Percentiles rank a stretch among this genome's conserved stretches.
Evolutionary conservation across 2,888 invertebrate genomes (phyloP).

Genomic region (Idaea aversata): DNA sequence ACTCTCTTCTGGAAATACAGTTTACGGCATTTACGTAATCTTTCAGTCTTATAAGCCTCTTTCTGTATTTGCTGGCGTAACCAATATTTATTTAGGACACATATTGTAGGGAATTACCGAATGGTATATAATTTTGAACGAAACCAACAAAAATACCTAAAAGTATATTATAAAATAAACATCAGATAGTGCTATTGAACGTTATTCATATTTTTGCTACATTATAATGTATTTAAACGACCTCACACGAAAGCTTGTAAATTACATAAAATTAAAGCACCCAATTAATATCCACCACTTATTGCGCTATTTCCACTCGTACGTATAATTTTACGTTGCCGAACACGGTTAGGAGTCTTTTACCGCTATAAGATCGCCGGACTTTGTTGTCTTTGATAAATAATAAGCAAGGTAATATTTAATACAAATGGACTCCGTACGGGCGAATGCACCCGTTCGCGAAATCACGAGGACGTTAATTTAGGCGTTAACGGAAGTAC

Average conservation of each 20-base stretch:
- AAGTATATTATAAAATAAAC: slow-evolving; percentile 33
- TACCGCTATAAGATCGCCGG: slow-evolving; percentile 42
- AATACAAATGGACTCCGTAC: slow-evolving; percentile 64
- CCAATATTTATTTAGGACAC: slow-evolving; percentile 34
- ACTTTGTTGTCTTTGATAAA: slow-evolving; percentile 46
- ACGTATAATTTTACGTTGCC: slow-evolving; percentile 43
- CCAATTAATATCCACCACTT: slow-evolving; percentile 63
- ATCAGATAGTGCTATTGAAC: slow-evolving; percentile 57
- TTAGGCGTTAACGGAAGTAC: slow-evolving; percentile 67
- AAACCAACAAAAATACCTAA: slow-evolving; percentile 19
- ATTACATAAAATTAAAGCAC: slow-evolving; percentile 72
- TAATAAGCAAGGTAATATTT: slow-evolving; percentile 42
- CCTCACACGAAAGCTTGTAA: slow-evolving; percentile 55
- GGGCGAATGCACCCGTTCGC: slow-evolving; percentile 52
- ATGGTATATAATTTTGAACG: slow-evolving; percentile 3
- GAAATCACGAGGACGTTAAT: slow-evolving; percentile 63
- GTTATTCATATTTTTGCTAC: slow-evolving; percentile 37
- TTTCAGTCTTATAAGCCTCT: slow-evolving; percentile 77
- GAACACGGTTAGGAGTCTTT: slow-evolving; percentile 41
- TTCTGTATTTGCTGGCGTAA: slow-evolving; percentile 59
- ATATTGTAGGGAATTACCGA: slow-evolving; percentile 5
- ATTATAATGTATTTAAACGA: slow-evolving; percentile 49
- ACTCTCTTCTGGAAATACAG: slow-evolving; percentile 65
- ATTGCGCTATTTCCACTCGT: slow-evolving; percentile 54
- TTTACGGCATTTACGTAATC: slow-evolving; percentile 73